Evolutionary conservation across 2,113 vertebrate species (phyloP), one percentile per base, ranked within the genome.

Genomic region (Zosterops lateralis): DNA sequence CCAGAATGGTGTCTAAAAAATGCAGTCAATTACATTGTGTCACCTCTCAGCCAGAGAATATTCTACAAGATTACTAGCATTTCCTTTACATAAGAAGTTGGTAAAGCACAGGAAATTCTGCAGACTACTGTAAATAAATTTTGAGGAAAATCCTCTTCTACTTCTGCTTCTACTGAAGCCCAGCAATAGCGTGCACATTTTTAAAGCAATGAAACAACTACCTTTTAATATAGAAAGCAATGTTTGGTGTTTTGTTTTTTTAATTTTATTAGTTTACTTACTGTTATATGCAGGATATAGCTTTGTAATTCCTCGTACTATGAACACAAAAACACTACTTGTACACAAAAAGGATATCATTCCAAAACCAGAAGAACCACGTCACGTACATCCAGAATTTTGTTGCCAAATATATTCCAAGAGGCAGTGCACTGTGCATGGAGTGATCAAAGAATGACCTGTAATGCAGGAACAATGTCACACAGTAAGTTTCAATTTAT

Each of bases 371-470:
- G 97, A 99, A 99, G 97, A 99, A 99, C 99, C 99, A 99, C 2
- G 99, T 99, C 95, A 98, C 98, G 50, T 99, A 99, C 99, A 99
- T 99, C 99, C 99, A 99, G 97, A 99, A 99, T 98, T 99, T 99
- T 32, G 99, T 99, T 93, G 99, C 99, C 98, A 99, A 97, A 97
- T 99, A 99, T 97, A 99, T 99, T 88, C 99, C 99, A 97, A 99
- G 98, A 68, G 99, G 99, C 91, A 99, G 98, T 78, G 99, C 99
- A 86, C 99, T 99, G 97, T 99, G 99, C 99, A 99, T 99, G 96
- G 99, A 99, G 97, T 99, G 99, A 98, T 99, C 99, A 95, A 99
- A 99, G 97, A 99, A 99, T 84, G 99, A 98, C 98, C 99, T 99
- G 96, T 24, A 97, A 96, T 34, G 76, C 17, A 79, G 91, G 36